Evolutionary conservation across 2,888 invertebrate species (phyloP).

Genomic region (Conus canariensis): DNA sequence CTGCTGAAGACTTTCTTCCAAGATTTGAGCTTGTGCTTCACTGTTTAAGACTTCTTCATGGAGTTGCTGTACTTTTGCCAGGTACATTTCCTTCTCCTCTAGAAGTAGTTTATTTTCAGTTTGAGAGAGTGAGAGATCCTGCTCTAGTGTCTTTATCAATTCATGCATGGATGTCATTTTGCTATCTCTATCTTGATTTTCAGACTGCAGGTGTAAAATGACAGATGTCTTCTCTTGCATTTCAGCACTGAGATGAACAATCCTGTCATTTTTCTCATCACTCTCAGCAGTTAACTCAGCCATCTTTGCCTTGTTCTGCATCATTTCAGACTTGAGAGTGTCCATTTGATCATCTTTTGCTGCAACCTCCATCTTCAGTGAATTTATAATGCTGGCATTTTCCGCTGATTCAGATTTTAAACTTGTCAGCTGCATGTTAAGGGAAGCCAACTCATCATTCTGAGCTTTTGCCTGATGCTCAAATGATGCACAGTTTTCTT

Average conservation of each 20-base stretch:
- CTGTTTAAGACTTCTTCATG: background rate
- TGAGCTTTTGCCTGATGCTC: slow-evolving; percentile 32
- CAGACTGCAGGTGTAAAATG: slow-evolving; percentile 31
- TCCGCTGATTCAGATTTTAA: background rate
- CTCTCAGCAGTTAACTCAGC: background rate
- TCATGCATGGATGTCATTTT: slow-evolving; percentile 10
- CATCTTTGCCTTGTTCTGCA: background rate
- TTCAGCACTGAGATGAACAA: slow-evolving; percentile 23
- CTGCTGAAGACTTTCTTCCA: slow-evolving; percentile 21
- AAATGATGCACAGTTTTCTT: slow-evolving; percentile 35
- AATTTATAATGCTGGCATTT: background rate
- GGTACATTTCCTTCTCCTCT: slow-evolving; percentile 16
- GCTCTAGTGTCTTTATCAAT: background rate
- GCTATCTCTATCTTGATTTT: slow-evolving; percentile 13
- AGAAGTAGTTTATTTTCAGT: background rate
- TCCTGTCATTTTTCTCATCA: slow-evolving; percentile 27
- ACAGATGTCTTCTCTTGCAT: background rate
- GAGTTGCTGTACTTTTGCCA: slow-evolving; percentile 19
- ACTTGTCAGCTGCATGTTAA: background rate
- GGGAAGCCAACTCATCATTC: background rate
- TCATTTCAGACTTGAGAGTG: background rate
- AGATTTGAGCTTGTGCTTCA: slow-evolving; percentile 28
- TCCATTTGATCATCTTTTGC: background rate
- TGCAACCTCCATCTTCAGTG: background rate
- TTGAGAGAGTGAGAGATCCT: background rate